These are phyloP conservation scores for Akabosia matsudoensis DNA, from an alignment of 1,140 invertebrate species.

Conservation along the genomic window DNA sequence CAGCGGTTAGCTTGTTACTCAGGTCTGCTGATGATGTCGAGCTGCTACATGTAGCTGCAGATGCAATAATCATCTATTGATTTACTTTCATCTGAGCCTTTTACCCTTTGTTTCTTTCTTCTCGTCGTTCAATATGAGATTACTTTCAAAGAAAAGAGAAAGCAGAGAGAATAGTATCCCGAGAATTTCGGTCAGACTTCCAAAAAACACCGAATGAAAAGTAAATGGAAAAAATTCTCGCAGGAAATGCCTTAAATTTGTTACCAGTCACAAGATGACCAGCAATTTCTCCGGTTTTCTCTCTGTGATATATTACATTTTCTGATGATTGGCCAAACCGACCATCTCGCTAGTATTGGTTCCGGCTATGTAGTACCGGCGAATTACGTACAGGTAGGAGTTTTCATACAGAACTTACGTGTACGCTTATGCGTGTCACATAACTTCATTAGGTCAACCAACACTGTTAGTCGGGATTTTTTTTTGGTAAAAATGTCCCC, in stretches of 20 bases:
- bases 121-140: background rate
- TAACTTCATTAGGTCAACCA: too few relatives aligned
- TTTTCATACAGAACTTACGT: too few relatives aligned
- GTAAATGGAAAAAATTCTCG: background rate
- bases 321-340: too few relatives aligned
- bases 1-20: background rate
- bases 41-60: background rate
- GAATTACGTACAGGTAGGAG: too few relatives aligned
- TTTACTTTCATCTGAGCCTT: background rate
- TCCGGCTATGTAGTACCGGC: too few relatives aligned
- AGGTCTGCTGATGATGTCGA: background rate
- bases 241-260: slow-evolving; percentile 4
- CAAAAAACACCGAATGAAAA: background rate
- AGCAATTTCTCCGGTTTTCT: too few relatives aligned
- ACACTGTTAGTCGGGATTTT: too few relatives aligned
- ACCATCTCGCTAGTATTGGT: too few relatives aligned
- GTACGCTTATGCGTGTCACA: too few relatives aligned
- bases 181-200: background rate
- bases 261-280: background rate
- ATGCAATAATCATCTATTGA: slow-evolving; percentile 4
- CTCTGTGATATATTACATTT: too few relatives aligned
- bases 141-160: background rate
- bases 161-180: too few relatives aligned
- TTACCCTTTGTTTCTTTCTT: background rate
- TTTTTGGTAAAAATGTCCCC: too few relatives aligned